These are phyloP conservation scores for Harlomillsia oculata DNA, from an alignment of 1,140 invertebrate genomes.

Conservation along the genomic window DNA sequence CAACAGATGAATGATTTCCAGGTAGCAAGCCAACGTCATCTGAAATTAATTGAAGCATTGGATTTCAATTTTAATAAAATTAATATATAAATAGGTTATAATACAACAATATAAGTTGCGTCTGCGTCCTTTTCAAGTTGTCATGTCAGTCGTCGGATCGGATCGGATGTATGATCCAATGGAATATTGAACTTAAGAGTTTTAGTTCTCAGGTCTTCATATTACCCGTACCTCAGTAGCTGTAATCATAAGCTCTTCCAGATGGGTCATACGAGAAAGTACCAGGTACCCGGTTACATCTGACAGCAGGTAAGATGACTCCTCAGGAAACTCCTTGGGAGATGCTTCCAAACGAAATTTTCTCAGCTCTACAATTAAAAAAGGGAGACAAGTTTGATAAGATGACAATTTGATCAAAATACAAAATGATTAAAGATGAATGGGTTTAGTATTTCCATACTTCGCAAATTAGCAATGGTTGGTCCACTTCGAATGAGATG, in stretches of 20 bases:
- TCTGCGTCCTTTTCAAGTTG: no score
- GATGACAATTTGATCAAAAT: neutral
- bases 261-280: conserved; percentile 4
- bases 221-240: no score
- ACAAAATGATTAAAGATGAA: neutral
- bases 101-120: no score
- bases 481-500: conserved; percentile 10
- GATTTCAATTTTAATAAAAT: no score
- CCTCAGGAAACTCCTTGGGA: neutral
- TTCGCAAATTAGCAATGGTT: conserved; percentile 13
- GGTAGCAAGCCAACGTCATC: no score
- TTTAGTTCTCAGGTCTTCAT: no score
- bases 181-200: no score
- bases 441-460: neutral
- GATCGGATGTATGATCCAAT: no score
- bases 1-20: no score
- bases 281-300: conserved; percentile 8
- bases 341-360: conserved; percentile 5
- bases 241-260: conserved; percentile 2
- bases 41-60: no score
- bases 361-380: conserved; percentile 1
- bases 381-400: neutral
- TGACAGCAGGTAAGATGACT: conserved; percentile 5
- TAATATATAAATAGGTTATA: no score
- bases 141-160: no score